These are phyloP conservation scores for Thera britannica DNA, from an alignment of 2,888 invertebrate species.

Conservation along the genomic window DNA sequence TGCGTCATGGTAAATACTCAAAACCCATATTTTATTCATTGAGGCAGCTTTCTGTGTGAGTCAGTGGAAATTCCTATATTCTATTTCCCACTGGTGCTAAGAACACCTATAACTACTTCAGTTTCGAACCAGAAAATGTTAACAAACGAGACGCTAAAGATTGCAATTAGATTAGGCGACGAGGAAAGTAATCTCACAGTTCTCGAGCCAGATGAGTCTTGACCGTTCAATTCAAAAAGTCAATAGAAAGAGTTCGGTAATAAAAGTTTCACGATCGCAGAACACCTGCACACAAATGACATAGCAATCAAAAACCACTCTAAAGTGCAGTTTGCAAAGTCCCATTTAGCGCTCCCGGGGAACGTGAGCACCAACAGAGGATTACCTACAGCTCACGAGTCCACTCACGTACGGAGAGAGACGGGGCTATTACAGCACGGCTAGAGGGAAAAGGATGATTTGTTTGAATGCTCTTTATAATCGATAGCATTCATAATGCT, in stretches of 20 bases:
- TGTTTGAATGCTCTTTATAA: constrained; percentile 60
- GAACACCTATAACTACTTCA: too few species aligned
- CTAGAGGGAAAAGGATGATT: constrained; percentile 58
- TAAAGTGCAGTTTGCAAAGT: constrained; percentile 64
- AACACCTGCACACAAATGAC: constrained; percentile 57
- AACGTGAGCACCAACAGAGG: constrained; percentile 54
- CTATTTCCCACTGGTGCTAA: constrained; percentile 34
- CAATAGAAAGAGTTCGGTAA: constrained; percentile 54
- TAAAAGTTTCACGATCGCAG: constrained; percentile 57
- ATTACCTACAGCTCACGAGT: constrained; percentile 66
- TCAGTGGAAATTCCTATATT: constrained; percentile 43
- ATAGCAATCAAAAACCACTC: constrained; percentile 62
- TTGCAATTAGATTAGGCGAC: constrained; percentile 8
- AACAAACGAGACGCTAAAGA: constrained; percentile 11
- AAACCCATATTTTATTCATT: constrained; percentile 41
- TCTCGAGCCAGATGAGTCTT: constrained; percentile 34
- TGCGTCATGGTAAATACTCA: constrained; percentile 40
- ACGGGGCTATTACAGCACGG: constrained; percentile 55
- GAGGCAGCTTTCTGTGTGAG: constrained; percentile 40
- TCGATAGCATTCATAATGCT: constrained; percentile 66
- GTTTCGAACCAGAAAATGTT: neutral
- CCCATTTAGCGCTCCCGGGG: constrained; percentile 57
- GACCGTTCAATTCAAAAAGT: constrained; percentile 55
- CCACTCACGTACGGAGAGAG: constrained; percentile 61
- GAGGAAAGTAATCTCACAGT: constrained; percentile 14